These are phyloP conservation scores for Rhagium mordax DNA, from an alignment of 2,888 invertebrate genomes.

Conservation along the genomic window DNA sequence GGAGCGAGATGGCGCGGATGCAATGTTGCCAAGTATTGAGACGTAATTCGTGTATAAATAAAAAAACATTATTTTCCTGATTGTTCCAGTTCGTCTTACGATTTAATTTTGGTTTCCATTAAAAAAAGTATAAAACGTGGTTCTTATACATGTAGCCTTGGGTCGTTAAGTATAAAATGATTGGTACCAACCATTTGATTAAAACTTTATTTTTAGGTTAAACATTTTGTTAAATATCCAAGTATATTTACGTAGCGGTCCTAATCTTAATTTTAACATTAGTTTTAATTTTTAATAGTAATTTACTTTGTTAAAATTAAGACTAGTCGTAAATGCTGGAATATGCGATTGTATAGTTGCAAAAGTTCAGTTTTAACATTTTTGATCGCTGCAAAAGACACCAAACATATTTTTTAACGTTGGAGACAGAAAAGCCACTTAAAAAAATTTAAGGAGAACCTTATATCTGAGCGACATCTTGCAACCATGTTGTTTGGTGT, in stretches of 20 bases:
- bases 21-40: slow-evolving; percentile 49
- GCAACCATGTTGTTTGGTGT: slow-evolving; percentile 1
- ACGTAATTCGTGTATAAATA: neutral
- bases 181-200: no score
- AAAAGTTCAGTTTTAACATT: no score
- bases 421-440: neutral
- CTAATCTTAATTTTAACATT: no score
- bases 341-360: no score
- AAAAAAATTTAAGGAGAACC: neutral
- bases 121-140: neutral
- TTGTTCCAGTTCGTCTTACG: neutral
- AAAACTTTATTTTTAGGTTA: no score
- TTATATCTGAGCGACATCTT: neutral
- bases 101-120: neutral
- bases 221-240: no score
- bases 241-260: no score
- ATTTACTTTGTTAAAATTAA: no score
- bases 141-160: neutral
- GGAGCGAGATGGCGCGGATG: slow-evolving; percentile 55
- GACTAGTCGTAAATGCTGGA: no score
- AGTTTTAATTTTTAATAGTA: no score
- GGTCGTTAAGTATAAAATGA: no score
- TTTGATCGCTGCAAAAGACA: no score
- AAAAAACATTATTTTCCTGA: neutral
- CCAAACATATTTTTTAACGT: neutral